phyloP scores from a whole-genome alignment of 2,797 vertebrate species.

The Telmatherina bonti region DNA sequence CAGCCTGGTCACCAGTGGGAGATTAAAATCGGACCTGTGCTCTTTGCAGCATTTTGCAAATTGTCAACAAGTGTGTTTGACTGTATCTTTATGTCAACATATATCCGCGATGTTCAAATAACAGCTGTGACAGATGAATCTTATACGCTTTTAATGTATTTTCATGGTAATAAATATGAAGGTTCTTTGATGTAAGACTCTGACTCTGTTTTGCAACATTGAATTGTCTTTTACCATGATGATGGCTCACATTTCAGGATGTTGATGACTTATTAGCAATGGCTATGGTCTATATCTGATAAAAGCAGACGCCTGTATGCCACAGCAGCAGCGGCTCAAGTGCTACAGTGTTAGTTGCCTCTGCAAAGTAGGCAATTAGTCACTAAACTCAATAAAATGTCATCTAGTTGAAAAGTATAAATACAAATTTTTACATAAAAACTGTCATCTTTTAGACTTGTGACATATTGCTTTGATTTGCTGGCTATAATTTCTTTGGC shows the following conservation, averaged over 20 bases:
- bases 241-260: slow-evolving; percentile 37
- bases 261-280: neutral
- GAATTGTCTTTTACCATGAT: slow-evolving; percentile 25
- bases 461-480: neutral
- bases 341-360: slow-evolving; percentile 4
- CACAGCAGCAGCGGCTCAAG: slow-evolving; percentile 23
- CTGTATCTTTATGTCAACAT: slow-evolving; percentile 75
- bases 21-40: slow-evolving; percentile 40
- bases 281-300: slow-evolving; percentile 32
- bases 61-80: slow-evolving; percentile 70
- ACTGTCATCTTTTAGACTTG: neutral
- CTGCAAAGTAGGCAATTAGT: slow-evolving; percentile 40
- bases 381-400: slow-evolving; percentile 12
- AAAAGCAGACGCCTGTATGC: slow-evolving; percentile 40
- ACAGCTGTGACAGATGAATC: slow-evolving; percentile 71
- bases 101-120: slow-evolving; percentile 72
- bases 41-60: slow-evolving; percentile 48
- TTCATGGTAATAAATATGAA: slow-evolving; percentile 83
- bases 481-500: neutral
- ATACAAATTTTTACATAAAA: neutral
- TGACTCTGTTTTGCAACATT: slow-evolving; percentile 29
- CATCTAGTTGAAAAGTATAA: neutral
- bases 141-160: slow-evolving; percentile 77
- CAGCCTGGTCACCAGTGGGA: slow-evolving; percentile 30
- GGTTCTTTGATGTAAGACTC: slow-evolving; percentile 74